Evolutionary conservation across 35 echinoderm and acorn worm species (phyloP).

Genomic region (Eucidaris tribuloides): DNA sequence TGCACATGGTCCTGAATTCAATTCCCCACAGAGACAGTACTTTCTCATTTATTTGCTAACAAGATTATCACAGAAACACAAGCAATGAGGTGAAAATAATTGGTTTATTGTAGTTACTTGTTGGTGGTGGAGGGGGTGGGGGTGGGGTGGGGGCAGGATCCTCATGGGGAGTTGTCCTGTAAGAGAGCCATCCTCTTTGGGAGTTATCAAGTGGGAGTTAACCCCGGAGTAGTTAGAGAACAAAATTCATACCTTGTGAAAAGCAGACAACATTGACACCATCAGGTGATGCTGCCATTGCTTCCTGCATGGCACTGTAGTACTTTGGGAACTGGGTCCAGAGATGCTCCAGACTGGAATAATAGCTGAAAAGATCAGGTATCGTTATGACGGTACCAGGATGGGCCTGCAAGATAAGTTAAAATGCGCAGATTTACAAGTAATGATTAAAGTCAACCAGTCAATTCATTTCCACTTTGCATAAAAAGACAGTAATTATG

Average conservation of each 20-base stretch:
- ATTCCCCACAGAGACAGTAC: too few relatives aligned
- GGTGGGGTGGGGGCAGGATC: too few relatives aligned
- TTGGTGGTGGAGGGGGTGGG: neutral
- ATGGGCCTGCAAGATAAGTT: too few relatives aligned
- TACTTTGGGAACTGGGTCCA: conserved; percentile 36
- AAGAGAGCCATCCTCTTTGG: neutral
- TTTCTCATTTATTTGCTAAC: too few relatives aligned
- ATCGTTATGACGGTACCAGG: conserved; percentile 51
- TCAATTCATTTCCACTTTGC: too few relatives aligned
- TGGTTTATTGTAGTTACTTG: neutral
- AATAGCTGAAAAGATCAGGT: conserved; percentile 15
- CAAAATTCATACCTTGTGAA: conserved; percentile 49
- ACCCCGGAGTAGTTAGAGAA: too few relatives aligned
- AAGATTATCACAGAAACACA: conserved; percentile 5
- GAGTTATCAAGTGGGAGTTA: neutral
- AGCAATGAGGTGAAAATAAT: neutral
- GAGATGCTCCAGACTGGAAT: conserved; percentile 17
- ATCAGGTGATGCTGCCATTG: neutral
- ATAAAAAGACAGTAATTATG: too few relatives aligned
- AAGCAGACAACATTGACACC: conserved; percentile 43
- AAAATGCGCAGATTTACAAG: too few relatives aligned
- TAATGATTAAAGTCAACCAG: too few relatives aligned
- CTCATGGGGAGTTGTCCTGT: neutral
- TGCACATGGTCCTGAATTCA: too few relatives aligned
- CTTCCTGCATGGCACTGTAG: neutral